Percentiles rank a stretch among this genome's conserved stretches.
phyloP scores from a whole-genome alignment of 1,140 invertebrate genomes.

The Lasioglossum baleicum region DNA sequence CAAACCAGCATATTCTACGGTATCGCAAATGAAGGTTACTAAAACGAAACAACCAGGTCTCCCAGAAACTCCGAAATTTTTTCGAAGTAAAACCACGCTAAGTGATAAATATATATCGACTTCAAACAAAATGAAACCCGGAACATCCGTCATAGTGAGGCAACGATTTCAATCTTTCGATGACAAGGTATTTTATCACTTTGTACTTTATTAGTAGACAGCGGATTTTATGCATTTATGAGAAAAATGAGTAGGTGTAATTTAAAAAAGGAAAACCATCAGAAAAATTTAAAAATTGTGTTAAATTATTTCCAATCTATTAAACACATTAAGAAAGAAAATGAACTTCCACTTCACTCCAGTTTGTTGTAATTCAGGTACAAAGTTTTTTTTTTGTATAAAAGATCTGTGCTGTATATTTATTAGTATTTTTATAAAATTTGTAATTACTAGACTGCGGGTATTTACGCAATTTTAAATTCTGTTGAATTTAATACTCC shows the following conservation, averaged over 20 bases:
- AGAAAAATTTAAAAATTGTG: no score
- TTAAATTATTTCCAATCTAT: no score
- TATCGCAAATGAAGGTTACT: constrained; percentile 72
- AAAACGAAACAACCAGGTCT: constrained; percentile 47
- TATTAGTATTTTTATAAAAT: neutral
- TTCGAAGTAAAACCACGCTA: constrained; percentile 76
- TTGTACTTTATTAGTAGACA: neutral
- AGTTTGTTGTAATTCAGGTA: no score
- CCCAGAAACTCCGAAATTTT: constrained; percentile 67
- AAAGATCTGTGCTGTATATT: no score
- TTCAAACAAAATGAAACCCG: constrained; percentile 65
- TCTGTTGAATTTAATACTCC: no score
- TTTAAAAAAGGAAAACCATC: no score
- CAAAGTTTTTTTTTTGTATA: no score
- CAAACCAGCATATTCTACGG: constrained; percentile 78
- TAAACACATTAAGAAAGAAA: no score
- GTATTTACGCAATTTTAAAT: no score
- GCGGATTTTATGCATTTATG: no score
- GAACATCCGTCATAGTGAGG: constrained; percentile 68
- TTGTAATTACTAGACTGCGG: neutral
- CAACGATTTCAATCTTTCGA: constrained; percentile 61
- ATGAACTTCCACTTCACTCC: no score
- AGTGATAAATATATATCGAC: constrained; percentile 63
- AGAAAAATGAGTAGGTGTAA: no score
- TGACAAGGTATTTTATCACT: constrained; percentile 49